These are phyloP conservation scores for Temnothorax longispinosus DNA, from an alignment of 1,140 invertebrate species.

Conservation along the genomic window DNA sequence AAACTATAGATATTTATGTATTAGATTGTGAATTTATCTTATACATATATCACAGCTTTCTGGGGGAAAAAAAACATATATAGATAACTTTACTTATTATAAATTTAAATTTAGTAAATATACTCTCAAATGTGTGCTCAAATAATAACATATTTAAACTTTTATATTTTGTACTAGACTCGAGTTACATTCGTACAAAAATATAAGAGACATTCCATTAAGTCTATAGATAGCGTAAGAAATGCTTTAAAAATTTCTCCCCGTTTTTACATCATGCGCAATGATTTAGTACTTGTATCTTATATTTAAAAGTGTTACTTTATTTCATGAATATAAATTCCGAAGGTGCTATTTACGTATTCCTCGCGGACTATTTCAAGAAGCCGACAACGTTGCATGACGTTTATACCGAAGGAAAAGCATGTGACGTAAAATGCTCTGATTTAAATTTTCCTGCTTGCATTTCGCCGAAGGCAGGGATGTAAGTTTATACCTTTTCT, in stretches of 20 bases:
- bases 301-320: slow-evolving; percentile 32
- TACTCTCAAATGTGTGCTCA: background rate
- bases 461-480: slow-evolving; percentile 12
- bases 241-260: background rate
- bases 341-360: slow-evolving; percentile 26
- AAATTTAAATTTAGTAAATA: background rate
- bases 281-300: background rate
- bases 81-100: background rate
- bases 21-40: background rate
- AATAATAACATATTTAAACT: background rate
- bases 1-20: background rate
- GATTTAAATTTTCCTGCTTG: slow-evolving; percentile 39
- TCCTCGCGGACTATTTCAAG: slow-evolving; percentile 34
- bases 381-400: slow-evolving; percentile 14
- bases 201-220: background rate
- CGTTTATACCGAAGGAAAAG: slow-evolving; percentile 22
- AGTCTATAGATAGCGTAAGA: background rate
- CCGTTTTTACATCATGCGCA: background rate
- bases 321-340: slow-evolving; percentile 35
- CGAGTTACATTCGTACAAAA: background rate
- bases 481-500: slow-evolving; percentile 25
- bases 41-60: background rate
- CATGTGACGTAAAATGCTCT: slow-evolving; percentile 18
- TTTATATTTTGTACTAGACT: background rate
- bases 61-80: background rate